Conservation (phyloP, 2,113 vertebrate genomes). For the Varanus komodoensis region DNA sequence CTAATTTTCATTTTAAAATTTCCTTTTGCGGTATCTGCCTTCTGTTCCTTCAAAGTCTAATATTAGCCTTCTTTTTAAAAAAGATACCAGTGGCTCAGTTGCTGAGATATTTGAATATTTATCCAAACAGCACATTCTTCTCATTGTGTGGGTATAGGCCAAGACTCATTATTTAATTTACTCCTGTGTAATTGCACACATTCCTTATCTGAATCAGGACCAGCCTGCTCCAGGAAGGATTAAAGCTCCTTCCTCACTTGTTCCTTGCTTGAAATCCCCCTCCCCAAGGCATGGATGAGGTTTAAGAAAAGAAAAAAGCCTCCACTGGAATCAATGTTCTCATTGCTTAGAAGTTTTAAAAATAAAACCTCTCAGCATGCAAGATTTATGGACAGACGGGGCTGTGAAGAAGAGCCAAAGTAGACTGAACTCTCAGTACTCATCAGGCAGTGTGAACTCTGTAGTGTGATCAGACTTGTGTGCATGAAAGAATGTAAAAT, state of each 20-base stretch:
- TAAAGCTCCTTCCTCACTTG: too few relatives aligned
- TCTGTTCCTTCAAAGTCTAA: background rate
- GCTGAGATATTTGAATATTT: background rate
- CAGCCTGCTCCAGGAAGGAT: too few relatives aligned
- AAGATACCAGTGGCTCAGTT: background rate
- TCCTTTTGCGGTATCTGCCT: background rate
- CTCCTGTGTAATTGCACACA: too few relatives aligned
- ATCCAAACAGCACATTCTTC: too few relatives aligned
- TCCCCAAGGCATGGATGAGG: too few relatives aligned
- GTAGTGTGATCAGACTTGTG: background rate
- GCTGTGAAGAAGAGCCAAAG: background rate
- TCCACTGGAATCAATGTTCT: too few relatives aligned
- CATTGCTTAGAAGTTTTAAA: too few relatives aligned
- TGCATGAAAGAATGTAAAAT: background rate
- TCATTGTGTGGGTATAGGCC: too few relatives aligned
- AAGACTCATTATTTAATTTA: too few relatives aligned
- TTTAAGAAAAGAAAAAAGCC: too few relatives aligned
- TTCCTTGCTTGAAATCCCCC: too few relatives aligned
- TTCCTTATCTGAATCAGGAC: too few relatives aligned
- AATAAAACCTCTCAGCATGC: background rate
- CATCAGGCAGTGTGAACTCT: background rate
- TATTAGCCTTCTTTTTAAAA: background rate
- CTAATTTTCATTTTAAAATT: background rate
- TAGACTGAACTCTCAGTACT: background rate
- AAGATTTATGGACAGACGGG: background rate